Conservation (phyloP, 2,113 vertebrate species). For the Siphamia tubifer region DNA sequence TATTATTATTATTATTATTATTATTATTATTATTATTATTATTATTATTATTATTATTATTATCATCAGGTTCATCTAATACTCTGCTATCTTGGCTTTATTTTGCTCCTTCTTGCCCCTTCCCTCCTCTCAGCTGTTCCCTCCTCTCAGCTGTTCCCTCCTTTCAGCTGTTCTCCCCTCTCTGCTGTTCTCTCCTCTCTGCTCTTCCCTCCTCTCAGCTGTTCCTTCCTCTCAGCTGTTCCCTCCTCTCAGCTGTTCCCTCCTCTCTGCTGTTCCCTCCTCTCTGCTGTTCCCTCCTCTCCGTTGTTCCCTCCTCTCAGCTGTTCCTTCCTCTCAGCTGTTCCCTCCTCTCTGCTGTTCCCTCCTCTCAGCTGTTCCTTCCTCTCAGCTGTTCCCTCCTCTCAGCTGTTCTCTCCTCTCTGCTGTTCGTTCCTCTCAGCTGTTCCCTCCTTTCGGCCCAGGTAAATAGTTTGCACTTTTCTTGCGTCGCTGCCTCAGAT, state of each 20-base stretch:
- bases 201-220: conserved; percentile 40
- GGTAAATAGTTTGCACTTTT: conserved; percentile 44
- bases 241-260: conserved; percentile 50
- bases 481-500: conserved; percentile 31
- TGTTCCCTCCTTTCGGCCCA: conserved; percentile 33
- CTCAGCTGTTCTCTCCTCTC: conserved; percentile 51
- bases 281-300: conserved; percentile 50
- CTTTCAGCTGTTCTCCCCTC: conserved; percentile 47
- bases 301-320: too few species aligned
- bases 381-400: conserved; percentile 17
- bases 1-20: too few species aligned
- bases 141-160: conserved; percentile 19
- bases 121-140: conserved; percentile 51
- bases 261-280: conserved; percentile 14
- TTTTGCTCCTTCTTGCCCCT: too few species aligned
- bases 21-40: too few species aligned
- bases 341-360: conserved; percentile 40
- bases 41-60: too few species aligned
- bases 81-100: too few species aligned
- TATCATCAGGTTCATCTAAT: too few species aligned
- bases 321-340: conserved; percentile 47
- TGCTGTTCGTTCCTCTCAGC: conserved; percentile 47
- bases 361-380: conserved; percentile 49
- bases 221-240: conserved; percentile 41
- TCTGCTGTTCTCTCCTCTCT: too few species aligned